Percentiles rank a stretch among this genome's conserved stretches.
Evolutionary conservation across 1,140 invertebrate species (phyloP).

Genomic region (Drosophila murphyi): DNA sequence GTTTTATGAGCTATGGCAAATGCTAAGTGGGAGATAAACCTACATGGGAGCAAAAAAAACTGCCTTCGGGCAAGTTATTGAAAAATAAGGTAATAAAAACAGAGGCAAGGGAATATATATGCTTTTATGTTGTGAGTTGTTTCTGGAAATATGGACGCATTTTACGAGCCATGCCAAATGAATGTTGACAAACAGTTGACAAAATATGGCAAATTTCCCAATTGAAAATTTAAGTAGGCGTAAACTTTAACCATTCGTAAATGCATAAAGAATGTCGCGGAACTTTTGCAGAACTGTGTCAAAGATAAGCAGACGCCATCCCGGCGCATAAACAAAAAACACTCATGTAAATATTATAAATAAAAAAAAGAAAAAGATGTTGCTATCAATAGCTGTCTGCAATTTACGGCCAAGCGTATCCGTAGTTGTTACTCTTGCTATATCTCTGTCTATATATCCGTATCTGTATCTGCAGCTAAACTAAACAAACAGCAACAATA

Average conservation of each 20-base stretch:
- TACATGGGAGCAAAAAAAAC: not conserved
- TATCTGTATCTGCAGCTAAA: slow-evolving; percentile 46
- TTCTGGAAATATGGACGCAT: slow-evolving; percentile 1
- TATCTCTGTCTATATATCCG: slow-evolving; percentile 40
- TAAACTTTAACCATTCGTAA: slow-evolving; percentile 25
- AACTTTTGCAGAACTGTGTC: slow-evolving; percentile 34
- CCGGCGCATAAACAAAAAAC: slow-evolving; percentile 12
- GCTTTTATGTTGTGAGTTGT: not conserved
- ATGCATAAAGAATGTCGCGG: slow-evolving; percentile 10
- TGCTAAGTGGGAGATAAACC: not conserved
- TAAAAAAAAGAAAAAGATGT: not conserved
- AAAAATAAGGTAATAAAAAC: not conserved
- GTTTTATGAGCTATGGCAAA: slow-evolving; percentile 9
- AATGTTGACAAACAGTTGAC: not conserved
- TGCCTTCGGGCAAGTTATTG: not conserved
- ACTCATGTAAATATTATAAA: slow-evolving; percentile 12
- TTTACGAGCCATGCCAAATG: slow-evolving; percentile 16
- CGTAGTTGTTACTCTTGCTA: slow-evolving; percentile 37
- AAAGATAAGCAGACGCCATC: slow-evolving; percentile 44
- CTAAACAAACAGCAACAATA: slow-evolving; percentile 55
- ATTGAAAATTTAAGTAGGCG: slow-evolving; percentile 17
- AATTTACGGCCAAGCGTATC: slow-evolving; percentile 59
- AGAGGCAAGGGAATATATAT: not conserved
- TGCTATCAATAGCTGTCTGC: slow-evolving; percentile 38
- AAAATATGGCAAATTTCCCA: not conserved